phyloP scores from a whole-genome alignment of 2,888 invertebrate genomes.

The Troides aeacus region DNA sequence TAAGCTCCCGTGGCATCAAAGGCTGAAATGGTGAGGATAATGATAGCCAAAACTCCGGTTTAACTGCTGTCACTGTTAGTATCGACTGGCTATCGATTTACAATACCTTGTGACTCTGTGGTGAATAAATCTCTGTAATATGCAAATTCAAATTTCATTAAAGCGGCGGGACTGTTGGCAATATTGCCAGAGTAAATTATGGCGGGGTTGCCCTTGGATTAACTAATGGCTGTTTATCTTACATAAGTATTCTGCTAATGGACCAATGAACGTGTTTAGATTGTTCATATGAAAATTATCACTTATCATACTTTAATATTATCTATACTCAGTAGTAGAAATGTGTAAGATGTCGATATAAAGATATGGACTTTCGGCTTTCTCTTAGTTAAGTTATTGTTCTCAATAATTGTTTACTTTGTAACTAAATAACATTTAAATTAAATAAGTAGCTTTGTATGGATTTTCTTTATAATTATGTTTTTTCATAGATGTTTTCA shows the following conservation, averaged over 20 bases:
- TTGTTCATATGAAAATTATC: conserved; percentile 55
- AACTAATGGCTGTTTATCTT: conserved; percentile 80
- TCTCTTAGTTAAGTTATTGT: neutral
- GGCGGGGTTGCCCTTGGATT: conserved; percentile 71
- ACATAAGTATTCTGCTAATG: conserved; percentile 61
- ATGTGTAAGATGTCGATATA: neutral
- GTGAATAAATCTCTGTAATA: conserved; percentile 75
- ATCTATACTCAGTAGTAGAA: neutral
- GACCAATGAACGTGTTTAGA: conserved; percentile 58
- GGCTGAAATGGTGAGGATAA: too few relatives aligned
- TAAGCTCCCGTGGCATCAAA: too few relatives aligned
- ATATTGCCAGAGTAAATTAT: conserved; percentile 72
- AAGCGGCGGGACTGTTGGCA: conserved; percentile 72
- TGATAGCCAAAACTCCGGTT: too few relatives aligned
- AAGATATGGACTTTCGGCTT: neutral
- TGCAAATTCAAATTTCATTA: conserved; percentile 80
- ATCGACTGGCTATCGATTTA: neutral
- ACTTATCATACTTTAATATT: conserved; percentile 30
- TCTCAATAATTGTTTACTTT: too few relatives aligned
- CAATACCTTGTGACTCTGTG: conserved; percentile 39
- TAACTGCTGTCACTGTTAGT: neutral
- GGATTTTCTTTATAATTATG: too few relatives aligned
- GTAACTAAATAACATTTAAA: too few relatives aligned
- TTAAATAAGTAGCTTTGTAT: too few relatives aligned
- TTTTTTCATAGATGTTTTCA: too few relatives aligned